These are phyloP conservation scores for Iselma pallidipennis DNA, from an alignment of 2,888 invertebrate genomes.

Conservation along the genomic window DNA sequence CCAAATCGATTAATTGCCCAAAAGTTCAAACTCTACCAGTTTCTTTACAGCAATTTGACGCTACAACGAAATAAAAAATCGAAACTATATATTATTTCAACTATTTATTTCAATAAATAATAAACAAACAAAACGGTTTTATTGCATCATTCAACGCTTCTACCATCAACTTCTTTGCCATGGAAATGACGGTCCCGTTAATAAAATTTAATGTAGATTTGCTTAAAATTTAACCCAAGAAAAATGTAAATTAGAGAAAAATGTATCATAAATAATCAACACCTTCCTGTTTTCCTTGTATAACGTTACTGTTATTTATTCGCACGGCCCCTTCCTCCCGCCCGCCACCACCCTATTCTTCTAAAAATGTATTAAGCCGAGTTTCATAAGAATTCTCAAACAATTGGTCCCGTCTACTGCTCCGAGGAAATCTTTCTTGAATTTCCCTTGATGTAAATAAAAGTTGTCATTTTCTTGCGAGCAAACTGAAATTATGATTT, in stretches of 20 bases:
- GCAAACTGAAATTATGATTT: conserved; percentile 45
- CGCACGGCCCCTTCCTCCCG: not conserved
- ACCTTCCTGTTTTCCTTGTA: conserved; percentile 54
- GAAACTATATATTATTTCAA: too few species aligned
- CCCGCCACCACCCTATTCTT: conserved; percentile 13
- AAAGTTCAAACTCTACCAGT: not conserved
- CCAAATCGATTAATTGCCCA: not conserved
- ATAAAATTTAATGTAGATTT: conserved; percentile 53
- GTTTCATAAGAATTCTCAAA: conserved; percentile 47
- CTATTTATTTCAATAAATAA: too few species aligned
- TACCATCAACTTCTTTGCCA: conserved; percentile 40
- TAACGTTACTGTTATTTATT: conserved; percentile 49
- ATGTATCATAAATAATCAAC: conserved; percentile 55
- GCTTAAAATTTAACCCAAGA: conserved; percentile 50
- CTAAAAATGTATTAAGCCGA: conserved; percentile 51
- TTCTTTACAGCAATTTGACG: too few species aligned
- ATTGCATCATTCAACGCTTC: too few species aligned
- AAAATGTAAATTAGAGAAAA: conserved; percentile 56
- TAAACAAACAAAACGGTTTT: too few species aligned
- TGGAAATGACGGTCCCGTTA: conserved; percentile 45
- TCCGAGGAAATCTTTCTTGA: conserved; percentile 51
- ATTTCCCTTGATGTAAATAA: conserved; percentile 56
- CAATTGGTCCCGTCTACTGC: conserved; percentile 44
- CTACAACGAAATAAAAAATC: too few species aligned
- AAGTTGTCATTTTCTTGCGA: conserved; percentile 51